Base-by-base conservation (phyloP, 2,797 vertebrate genomes). In the Premnoplex brunnescens region DNA sequence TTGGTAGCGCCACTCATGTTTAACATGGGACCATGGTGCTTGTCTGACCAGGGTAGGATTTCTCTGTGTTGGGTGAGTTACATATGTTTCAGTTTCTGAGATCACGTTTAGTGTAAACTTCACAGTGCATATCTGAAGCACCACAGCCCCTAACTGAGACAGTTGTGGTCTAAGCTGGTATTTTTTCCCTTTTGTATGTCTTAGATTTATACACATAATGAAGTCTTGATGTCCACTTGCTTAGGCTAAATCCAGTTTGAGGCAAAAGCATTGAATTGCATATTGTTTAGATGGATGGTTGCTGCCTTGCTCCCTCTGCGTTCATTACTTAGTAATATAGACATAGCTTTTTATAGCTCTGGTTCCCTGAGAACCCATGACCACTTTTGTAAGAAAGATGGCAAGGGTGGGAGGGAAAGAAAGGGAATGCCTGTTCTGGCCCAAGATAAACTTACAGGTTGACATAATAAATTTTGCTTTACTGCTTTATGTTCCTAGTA, bases 11-110 rank as follows among this genome's bases (percentile, higher is more conserved):
- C 1, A 1, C 21, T 23, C 28, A 7, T 0, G 1, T 84, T 91
- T 72, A 78, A 41, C 30, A 5, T 32, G 14, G 23, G 14, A 5
- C 49, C 0, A 0, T 34, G 28, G 46, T 69, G 21, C 46, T 83
- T 76, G 10, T 26, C 46, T 86, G 59, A 79, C 26, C 16, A 13
- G 34, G 14, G 28, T 22, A 34, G 51, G 37, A 68, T 72, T 79
- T 48, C 22, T 78, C 7, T 0, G 0, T 34, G 18, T 83, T 66
- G 8, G 1, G 0, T 37, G 39, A 4, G 12, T 66, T 81, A 5
- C 1, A 20, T 72, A 22, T 37, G 19, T 44, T 69, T 24, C 36
- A 30, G 8, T n/a, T 46, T 37, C 44, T 48, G 62, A 83, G 43
- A 21, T 88, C 23, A 26, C 15, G 5, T 49, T 60, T 32, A 54